Conservation (phyloP, 2,797 vertebrate species). For the Aulostomus chinensis region DNA sequence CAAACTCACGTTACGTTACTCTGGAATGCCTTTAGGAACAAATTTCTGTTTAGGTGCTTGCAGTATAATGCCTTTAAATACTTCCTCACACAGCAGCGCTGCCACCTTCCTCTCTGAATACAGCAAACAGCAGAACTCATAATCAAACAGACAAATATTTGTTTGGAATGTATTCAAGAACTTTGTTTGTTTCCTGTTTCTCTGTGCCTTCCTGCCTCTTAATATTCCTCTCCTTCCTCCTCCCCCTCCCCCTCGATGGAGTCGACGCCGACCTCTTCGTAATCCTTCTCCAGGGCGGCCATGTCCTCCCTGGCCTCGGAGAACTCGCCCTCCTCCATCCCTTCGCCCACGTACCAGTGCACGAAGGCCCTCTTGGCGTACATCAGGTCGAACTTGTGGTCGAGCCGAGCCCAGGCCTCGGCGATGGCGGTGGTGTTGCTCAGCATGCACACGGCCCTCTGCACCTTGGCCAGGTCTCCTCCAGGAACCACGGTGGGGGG, state of each 20-base stretch:
- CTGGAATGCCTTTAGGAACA: too few species aligned
- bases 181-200: conserved; percentile 4
- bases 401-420: conserved; percentile 74
- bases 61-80: too few species aligned
- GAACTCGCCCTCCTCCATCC: conserved; percentile 67
- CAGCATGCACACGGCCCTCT: conserved; percentile 77
- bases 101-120: too few species aligned
- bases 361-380: conserved; percentile 68
- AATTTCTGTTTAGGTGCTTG: too few species aligned
- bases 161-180: conserved; percentile 36
- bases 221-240: conserved; percentile 74
- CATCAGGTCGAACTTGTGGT: conserved; percentile 72
- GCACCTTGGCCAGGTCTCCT: conserved; percentile 82
- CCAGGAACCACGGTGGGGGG: conserved; percentile 69
- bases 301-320: conserved; percentile 67
- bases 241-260: conserved; percentile 74
- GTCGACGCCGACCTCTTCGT: conserved; percentile 76
- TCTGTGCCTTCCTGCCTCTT: conserved; percentile 17
- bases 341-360: conserved; percentile 66
- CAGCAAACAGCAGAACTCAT: too few species aligned
- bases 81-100: too few species aligned
- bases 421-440: conserved; percentile 68
- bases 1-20: too few species aligned
- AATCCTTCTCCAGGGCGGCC: conserved; percentile 61
- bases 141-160: too few species aligned